Percentiles rank a stretch among this genome's conserved stretches.
Evolutionary conservation across 2,888 invertebrate species (phyloP).

Genomic region (Thera obeliscata): DNA sequence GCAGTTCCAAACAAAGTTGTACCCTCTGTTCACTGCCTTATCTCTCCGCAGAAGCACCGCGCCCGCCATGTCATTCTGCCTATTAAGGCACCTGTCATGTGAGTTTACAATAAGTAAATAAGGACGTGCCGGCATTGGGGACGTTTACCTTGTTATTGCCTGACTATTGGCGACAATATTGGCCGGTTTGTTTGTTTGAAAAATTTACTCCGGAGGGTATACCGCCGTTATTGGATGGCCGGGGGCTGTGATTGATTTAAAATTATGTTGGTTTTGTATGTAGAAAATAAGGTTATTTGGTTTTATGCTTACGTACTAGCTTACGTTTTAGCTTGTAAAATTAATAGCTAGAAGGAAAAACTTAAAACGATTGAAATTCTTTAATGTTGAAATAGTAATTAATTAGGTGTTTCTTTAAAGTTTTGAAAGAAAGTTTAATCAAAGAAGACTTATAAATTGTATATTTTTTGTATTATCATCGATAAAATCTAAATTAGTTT

Average conservation of each 20-base stretch:
- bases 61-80: conserved; percentile 81
- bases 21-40: conserved; percentile 1
- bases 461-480: no score
- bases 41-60: conserved; percentile 57
- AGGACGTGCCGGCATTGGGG: conserved; percentile 65
- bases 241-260: conserved; percentile 33
- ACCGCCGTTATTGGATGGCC: conserved; percentile 32
- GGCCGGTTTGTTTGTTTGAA: conserved; percentile 69
- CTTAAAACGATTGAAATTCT: no score
- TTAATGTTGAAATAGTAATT: no score
- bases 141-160: conserved; percentile 75
- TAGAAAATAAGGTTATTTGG: not conserved
- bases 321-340: no score
- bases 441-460: no score
- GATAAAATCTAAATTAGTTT: no score
- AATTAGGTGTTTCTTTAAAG: no score
- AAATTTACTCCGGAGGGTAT: conserved; percentile 60
- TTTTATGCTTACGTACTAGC: not conserved
- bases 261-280: conserved; percentile 11
- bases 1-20: not conserved
- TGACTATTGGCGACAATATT: conserved; percentile 73
- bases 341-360: no score
- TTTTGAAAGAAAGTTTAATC: no score
- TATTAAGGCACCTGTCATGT: conserved; percentile 84
- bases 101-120: conserved; percentile 85